These are phyloP conservation scores for Hylaeus anthracinus DNA, from an alignment of 1,140 invertebrate species.

Conservation along the genomic window DNA sequence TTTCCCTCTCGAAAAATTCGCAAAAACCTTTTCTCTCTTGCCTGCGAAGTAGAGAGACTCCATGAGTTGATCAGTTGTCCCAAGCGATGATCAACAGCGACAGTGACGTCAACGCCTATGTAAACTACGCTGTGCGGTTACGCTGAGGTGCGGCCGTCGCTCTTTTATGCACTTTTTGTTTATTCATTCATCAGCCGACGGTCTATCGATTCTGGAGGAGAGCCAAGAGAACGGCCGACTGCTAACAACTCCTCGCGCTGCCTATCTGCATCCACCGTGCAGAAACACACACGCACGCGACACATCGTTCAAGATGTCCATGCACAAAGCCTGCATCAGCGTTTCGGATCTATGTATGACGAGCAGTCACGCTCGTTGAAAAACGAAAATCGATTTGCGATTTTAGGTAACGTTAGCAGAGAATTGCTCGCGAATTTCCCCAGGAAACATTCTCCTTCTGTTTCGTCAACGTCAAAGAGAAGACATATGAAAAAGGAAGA, in stretches of 20 bases:
- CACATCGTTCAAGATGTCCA: not conserved
- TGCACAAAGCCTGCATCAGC: not conserved
- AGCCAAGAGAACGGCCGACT: slow-evolving; percentile 29
- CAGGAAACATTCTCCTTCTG: not conserved
- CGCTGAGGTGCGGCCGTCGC: not conserved
- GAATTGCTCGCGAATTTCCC: not conserved
- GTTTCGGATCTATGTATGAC: no score
- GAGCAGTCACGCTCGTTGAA: not conserved
- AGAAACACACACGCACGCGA: no score
- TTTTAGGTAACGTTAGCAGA: slow-evolving; percentile 13
- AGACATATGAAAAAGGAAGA: not conserved
- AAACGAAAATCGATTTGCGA: slow-evolving; percentile 32
- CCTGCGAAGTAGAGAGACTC: no score
- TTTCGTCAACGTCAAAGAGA: not conserved
- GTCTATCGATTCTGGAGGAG: slow-evolving; percentile 53
- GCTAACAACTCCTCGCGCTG: slow-evolving; percentile 31
- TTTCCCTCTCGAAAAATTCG: no score
- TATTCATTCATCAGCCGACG: slow-evolving; percentile 48
- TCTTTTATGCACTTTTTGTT: slow-evolving; percentile 38
- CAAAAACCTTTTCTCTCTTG: no score
- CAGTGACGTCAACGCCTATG: slow-evolving; percentile 25
- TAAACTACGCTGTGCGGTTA: slow-evolving; percentile 45
- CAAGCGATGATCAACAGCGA: slow-evolving; percentile 22
- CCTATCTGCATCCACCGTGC: not conserved
- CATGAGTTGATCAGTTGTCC: slow-evolving; percentile 21